These are phyloP conservation scores for Monopterus albus DNA, from an alignment of 2,113 vertebrate species.

Conservation along the genomic window DNA sequence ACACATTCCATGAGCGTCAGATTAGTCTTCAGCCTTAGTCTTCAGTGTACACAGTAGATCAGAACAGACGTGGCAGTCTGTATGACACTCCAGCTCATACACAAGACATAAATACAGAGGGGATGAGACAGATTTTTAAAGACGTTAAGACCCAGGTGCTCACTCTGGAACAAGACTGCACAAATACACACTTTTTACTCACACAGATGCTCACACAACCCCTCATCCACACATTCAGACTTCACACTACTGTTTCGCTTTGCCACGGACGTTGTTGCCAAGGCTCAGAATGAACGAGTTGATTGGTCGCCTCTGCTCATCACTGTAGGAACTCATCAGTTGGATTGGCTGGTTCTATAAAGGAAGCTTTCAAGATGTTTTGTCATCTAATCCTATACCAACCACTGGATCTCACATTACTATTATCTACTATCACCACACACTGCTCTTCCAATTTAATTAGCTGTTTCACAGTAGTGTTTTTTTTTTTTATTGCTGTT, in stretches of 20 bases:
- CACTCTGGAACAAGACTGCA: slow-evolving; percentile 17
- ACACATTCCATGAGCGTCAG: no score
- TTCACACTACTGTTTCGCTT: slow-evolving; percentile 63
- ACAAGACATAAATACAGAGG: slow-evolving; percentile 43
- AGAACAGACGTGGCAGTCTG: slow-evolving; percentile 31
- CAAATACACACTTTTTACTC: slow-evolving; percentile 35
- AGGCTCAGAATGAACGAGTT: slow-evolving; percentile 76
- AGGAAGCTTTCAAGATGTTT: slow-evolving; percentile 69
- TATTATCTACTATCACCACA: slow-evolving; percentile 43
- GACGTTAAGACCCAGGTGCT: slow-evolving; percentile 25
- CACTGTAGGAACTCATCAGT: slow-evolving; percentile 68
- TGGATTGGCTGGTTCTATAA: slow-evolving; percentile 71
- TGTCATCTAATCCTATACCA: slow-evolving; percentile 38
- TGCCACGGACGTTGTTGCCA: slow-evolving; percentile 82
- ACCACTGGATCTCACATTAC: slow-evolving; percentile 63
- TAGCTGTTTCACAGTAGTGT: slow-evolving; percentile 41
- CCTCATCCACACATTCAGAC: slow-evolving; percentile 32
- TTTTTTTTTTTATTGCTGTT: background rate
- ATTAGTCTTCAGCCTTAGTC: slow-evolving; percentile 42
- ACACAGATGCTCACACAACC: slow-evolving; percentile 47
- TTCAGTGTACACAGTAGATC: slow-evolving; percentile 53
- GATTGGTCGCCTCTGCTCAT: slow-evolving; percentile 80
- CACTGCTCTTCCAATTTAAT: slow-evolving; percentile 54
- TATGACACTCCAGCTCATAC: slow-evolving; percentile 17
- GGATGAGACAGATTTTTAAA: slow-evolving; percentile 44